phyloP scores from a whole-genome alignment of 2,113 vertebrate species.

The Malurus melanocephalus region DNA sequence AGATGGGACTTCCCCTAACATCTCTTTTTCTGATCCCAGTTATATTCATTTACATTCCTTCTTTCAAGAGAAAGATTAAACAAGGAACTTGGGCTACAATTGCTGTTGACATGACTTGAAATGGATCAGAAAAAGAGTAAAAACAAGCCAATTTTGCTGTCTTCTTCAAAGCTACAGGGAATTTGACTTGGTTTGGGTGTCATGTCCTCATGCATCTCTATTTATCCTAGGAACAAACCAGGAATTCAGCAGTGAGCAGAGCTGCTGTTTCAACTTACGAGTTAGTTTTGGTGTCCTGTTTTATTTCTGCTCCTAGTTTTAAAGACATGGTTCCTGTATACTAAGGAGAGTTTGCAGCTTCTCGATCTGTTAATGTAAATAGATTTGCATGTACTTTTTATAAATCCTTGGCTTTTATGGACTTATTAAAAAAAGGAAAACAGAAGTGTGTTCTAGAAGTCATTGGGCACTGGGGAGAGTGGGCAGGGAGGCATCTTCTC shows the following conservation, averaged over 20 bases:
- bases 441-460: neutral
- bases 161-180: neutral
- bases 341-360: neutral
- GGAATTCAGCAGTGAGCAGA: neutral
- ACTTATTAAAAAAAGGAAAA: conserved; percentile 44
- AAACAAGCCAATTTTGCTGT: neutral
- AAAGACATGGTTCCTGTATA: neutral
- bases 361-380: neutral
- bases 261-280: neutral
- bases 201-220: accelerated
- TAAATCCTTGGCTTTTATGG: conserved; percentile 3
- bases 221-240: neutral
- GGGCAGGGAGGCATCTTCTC: neutral
- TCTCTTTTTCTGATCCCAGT: neutral
- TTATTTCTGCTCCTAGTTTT: neutral
- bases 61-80: neutral
- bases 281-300: neutral
- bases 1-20: neutral
- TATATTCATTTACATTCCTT: neutral
- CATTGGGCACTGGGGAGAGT: neutral
- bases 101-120: neutral
- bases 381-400: conserved; percentile 31
- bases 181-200: neutral
- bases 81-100: neutral
- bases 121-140: neutral